Base-by-base conservation (phyloP, 2,113 vertebrate genomes). In the Corynorhinus townsendii region DNA sequence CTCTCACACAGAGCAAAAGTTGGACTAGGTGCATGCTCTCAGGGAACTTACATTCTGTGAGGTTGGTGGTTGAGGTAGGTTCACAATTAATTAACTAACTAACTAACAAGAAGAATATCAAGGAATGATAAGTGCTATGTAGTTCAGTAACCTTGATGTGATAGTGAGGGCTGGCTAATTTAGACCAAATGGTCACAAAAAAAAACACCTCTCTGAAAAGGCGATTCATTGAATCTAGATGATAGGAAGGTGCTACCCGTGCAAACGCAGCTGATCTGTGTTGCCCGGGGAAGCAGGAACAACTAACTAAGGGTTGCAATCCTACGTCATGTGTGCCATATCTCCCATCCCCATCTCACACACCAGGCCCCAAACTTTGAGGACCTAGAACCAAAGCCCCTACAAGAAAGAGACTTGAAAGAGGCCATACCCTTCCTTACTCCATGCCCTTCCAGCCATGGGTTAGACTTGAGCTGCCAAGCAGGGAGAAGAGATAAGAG, bases 311-410 rank as follows among this genome's bases (percentile, higher is more conserved):
- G 12, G 10, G 5, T 1, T 33, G 26, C 14, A 14, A 11, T 11
- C 28, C n/a, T 62, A 8, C 6, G 22, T 2, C 40, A 33, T 1
- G 12, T 3, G 2, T 15, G 19, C 8, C 20, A 20, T 0, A 7
- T 16, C 19, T 28, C 33, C 5, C 1, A 8, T 20, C 4, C n/a
- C 19, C 54, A 10, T 9, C 20, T 59, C 16, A 45, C 11, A 33
- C 68, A 64, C 38, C 40, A 64, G 11, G 4, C 6, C 43, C 16
- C 22, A 10, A n/a, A 7, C 49, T 49, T 64, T 43, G 16, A 62
- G 8, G n/a, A 75, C 11, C 2, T 28, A 35, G 22, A 73, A 59
- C 30, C 14, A 47, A 79, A 82, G 73, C 16, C 22, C 16, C n/a
- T 68, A 4, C 16, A 84, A 15, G 16, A 71, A 80, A 22, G 11